These are phyloP conservation scores for Calliopsis andreniformis DNA, from an alignment of 1,140 invertebrate species.

Conservation along the genomic window DNA sequence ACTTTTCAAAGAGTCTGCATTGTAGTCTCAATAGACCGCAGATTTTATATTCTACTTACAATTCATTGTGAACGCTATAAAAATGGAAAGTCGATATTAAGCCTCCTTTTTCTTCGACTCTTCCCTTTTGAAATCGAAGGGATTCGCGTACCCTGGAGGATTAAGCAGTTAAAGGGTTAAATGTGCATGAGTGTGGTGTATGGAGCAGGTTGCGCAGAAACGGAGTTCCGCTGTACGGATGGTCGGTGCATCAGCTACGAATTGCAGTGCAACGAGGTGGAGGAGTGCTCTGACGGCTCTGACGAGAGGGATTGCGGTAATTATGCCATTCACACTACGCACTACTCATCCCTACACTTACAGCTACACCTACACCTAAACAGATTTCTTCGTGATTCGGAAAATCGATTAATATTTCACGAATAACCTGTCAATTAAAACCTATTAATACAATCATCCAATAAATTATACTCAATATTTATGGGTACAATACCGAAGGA, in stretches of 20 bases:
- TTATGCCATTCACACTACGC: constrained; percentile 74
- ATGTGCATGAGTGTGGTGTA: constrained; percentile 77
- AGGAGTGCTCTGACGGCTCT: constrained; percentile 87
- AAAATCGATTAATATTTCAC: background rate
- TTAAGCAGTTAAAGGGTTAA: constrained; percentile 47
- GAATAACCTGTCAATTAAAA: too few species aligned
- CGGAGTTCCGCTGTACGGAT: constrained; percentile 87
- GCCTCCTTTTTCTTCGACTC: too few species aligned
- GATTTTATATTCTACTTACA: too few species aligned
- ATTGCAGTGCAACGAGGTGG: constrained; percentile 85
- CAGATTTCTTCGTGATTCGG: background rate
- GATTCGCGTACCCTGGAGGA: background rate
- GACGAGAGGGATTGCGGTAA: constrained; percentile 89
- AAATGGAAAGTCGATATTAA: too few species aligned
- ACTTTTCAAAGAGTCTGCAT: too few species aligned
- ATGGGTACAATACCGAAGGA: too few species aligned
- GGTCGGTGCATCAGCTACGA: constrained; percentile 85
- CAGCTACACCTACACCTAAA: background rate
- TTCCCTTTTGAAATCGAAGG: background rate
- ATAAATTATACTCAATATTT: too few species aligned
- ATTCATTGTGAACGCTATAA: too few species aligned
- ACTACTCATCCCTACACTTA: background rate
- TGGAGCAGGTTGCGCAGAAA: constrained; percentile 82
- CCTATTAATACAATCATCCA: too few species aligned
- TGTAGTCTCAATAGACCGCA: too few species aligned